Evolutionary conservation across 2,113 vertebrate genomes (phyloP), one percentile per base, ranked within the genome.

Genomic region (Xyliphius kryptos): DNA sequence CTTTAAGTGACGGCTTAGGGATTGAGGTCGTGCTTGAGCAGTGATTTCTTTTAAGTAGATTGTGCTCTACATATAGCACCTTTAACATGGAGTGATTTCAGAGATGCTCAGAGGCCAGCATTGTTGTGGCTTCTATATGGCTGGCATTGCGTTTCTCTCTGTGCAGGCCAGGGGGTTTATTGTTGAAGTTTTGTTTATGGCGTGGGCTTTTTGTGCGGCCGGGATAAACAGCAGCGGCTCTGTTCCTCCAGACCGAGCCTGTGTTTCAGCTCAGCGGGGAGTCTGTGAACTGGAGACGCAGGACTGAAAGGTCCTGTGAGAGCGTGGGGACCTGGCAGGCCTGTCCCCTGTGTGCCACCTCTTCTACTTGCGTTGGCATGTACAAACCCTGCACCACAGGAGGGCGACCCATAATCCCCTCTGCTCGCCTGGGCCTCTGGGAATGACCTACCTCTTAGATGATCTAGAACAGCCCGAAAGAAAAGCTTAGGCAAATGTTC

Each of bases 291-390:
- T 59, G 70, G 55, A 69, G 71, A 71, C 14, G 60, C 44, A 67
- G 75, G 52, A 69, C 58, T 66, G 80, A 80, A 82, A 77, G 82
- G 77, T 87, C 85, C 85, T 90, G 91, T 95, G 93, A 95, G 85
- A 87, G 91, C 91, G 88, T 85, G 73, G 84, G 80, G 88, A 89
- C 80, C 87, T 90, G 83, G 85, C 86, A 88, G 86, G 86, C 80
- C 82, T 67, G 78, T 80, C 70, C 82, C 88, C 77, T 87, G 84
- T 90, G 85, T 81, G 89, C 85, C 81, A 90, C 90, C 91, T 96
- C 93, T 96, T 97, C 93, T 91, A 88, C 93, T 96, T 97, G 92
- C 93, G 92, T 85, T 87, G 85, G 89, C 91, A 61, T 61, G 64
- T 61, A 87, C 90, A 91, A 90, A 91, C 81, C 82, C 74, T 83